Base-by-base conservation (phyloP, 2,113 vertebrate species). In the Diphyllodes magnificus region DNA sequence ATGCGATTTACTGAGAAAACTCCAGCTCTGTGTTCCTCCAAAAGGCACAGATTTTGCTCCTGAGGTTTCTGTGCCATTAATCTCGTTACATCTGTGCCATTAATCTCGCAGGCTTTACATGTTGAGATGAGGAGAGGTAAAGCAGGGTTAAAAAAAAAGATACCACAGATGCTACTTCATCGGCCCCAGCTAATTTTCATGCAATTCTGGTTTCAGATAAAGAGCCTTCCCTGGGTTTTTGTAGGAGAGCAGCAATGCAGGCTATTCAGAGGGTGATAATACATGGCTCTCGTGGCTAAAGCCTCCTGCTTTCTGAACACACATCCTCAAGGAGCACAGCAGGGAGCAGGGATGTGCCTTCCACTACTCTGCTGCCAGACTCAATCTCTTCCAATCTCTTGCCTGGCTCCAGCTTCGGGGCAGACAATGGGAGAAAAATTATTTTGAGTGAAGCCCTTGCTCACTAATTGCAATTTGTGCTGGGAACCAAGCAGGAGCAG, bases 101-200 rank as follows among this genome's bases (percentile, higher is more conserved):
- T 93, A 94, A 96, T 92, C 85, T 45, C 45, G 69, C 4, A 39
- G 89, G 82, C 90, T 95, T 97, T 93, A 91, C 59, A 35, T 27
- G 65, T 64, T 37, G 31, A 85, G 73, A 94, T 65, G 91, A 88
- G 42, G 72, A 53, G 35, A 93, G 61, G 69, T 88, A 96, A 88
- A 49, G 59, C 4, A 3, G 77, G 57, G 71, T 79, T 90, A 65
- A 89, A 81, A 30, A 28, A 53, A 82, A 79, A 75, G 84, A 50
- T 89, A 89, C 78, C 50, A 44, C 60, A 81, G 80, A 95, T 61
- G 77, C 57, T 76, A 14, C 65, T 82, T 81, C 60, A 73, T 33
- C 13, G 35, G 66, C 44, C 56, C 19, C 59, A 59, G 72, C 63
- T 93, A 50, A 90, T 96, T 94, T 94, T 92, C 81, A 77, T 61